Percentiles rank a stretch among this genome's conserved stretches.
Conservation (phyloP, 1,140 invertebrate genomes). For the Dendrolimus punctatus region DNA sequence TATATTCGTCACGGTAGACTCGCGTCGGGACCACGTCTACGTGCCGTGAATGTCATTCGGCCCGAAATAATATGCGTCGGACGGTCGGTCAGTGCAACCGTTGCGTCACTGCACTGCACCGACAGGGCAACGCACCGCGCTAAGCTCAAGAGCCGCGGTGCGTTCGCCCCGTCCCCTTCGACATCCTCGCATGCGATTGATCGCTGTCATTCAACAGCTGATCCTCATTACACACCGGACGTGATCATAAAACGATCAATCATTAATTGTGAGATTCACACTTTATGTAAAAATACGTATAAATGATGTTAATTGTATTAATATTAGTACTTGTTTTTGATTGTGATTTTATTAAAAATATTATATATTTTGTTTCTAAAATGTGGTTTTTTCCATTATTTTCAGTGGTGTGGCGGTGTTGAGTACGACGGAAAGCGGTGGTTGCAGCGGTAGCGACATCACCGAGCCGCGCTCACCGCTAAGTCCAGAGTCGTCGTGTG, state of each 20-base stretch:
- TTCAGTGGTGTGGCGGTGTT: conserved; percentile 70
- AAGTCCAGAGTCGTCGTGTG: conserved; percentile 73
- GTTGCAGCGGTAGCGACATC: conserved; percentile 66
- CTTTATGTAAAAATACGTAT: too few species aligned
- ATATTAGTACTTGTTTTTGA: too few species aligned
- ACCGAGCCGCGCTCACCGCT: conserved; percentile 86
- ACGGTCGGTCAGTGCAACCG: conserved; percentile 56
- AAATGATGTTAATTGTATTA: too few species aligned
- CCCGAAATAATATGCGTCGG: conserved; percentile 55
- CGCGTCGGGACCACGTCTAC: conserved; percentile 24
- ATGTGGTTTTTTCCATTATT: conserved; percentile 6
- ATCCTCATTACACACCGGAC: conserved; percentile 35
- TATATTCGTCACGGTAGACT: conserved; percentile 32
- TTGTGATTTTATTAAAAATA: too few species aligned
- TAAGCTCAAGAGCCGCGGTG: conserved; percentile 16
- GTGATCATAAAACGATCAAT: background rate
- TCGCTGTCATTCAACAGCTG: conserved; percentile 57
- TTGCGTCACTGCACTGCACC: conserved; percentile 61
- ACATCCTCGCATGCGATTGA: conserved; percentile 39
- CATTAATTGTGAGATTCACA: too few species aligned
- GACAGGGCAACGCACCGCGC: conserved; percentile 61
- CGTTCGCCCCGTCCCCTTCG: conserved; percentile 28
- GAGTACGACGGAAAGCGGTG: conserved; percentile 65
- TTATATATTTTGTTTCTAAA: too few species aligned
- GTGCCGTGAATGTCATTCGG: conserved; percentile 55